Evolutionary conservation across 2,888 invertebrate genomes (phyloP).

Genomic region (Pandemis corylana): DNA sequence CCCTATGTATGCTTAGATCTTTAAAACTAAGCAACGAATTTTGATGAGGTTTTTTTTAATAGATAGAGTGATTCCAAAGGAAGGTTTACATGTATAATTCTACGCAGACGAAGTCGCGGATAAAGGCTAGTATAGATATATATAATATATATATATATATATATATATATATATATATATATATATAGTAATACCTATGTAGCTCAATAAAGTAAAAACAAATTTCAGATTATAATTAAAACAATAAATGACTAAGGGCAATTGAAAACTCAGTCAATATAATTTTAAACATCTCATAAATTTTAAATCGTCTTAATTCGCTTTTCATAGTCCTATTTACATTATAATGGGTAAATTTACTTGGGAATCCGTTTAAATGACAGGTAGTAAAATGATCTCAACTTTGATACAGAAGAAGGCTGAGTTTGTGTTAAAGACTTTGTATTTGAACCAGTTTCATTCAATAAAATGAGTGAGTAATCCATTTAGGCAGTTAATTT

Average conservation of each 20-base stretch:
- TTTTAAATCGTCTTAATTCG: slow-evolving; percentile 24
- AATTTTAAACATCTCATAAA: slow-evolving; percentile 19
- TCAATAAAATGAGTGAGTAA: not conserved
- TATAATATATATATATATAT: not conserved
- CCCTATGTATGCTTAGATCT: too few species aligned
- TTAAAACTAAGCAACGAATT: too few species aligned
- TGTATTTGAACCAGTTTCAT: slow-evolving; percentile 44
- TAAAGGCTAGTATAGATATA: too few species aligned
- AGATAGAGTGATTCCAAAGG: too few species aligned
- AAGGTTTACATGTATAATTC: too few species aligned
- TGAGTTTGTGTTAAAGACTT: slow-evolving; percentile 44
- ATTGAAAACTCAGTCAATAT: slow-evolving; percentile 5
- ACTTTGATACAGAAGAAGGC: slow-evolving; percentile 40
- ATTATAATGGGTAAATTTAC: slow-evolving; percentile 33
- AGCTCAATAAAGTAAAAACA: not conserved
- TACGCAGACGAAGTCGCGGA: too few species aligned
- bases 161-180: not conserved
- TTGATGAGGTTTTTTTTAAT: too few species aligned
- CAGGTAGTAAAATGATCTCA: slow-evolving; percentile 29
- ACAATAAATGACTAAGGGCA: slow-evolving; percentile 4
- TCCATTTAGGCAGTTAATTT: not conserved
- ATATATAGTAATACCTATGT: not conserved
- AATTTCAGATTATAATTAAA: slow-evolving; percentile 1
- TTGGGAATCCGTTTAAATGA: slow-evolving; percentile 24
- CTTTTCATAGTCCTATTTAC: slow-evolving; percentile 31